Evolutionary conservation across 2,797 vertebrate species (phyloP).

Genomic region (Clamator glandarius): DNA sequence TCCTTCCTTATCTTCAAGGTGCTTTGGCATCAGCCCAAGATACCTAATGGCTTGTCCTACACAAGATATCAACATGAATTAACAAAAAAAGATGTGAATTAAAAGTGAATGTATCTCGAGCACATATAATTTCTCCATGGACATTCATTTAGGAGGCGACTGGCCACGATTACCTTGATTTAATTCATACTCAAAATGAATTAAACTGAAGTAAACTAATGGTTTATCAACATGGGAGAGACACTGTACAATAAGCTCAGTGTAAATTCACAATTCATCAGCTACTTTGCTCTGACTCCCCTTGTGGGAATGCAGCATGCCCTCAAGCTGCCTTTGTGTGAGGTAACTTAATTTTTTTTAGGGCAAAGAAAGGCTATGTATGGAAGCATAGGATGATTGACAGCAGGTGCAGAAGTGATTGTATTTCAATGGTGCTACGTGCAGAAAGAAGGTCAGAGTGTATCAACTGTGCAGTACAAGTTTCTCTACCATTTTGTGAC

Average conservation of each 20-base stretch:
- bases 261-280: slow-evolving; percentile 42
- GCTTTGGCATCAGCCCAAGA: neutral
- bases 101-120: neutral
- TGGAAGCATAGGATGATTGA: slow-evolving; percentile 46
- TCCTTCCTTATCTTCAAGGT: neutral
- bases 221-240: slow-evolving; percentile 21
- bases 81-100: slow-evolving; percentile 24
- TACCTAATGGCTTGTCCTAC: neutral
- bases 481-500: neutral
- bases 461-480: neutral
- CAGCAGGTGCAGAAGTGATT: slow-evolving; percentile 31
- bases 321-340: slow-evolving; percentile 46
- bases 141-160: slow-evolving; percentile 35
- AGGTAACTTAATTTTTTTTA: slow-evolving; percentile 24
- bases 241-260: neutral
- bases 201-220: slow-evolving; percentile 40
- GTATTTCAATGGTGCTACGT: neutral
- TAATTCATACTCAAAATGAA: slow-evolving; percentile 33
- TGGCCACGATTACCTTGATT: slow-evolving; percentile 29
- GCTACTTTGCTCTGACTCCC: neutral
- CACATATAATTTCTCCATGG: slow-evolving; percentile 14
- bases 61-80: slow-evolving; percentile 5
- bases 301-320: neutral
- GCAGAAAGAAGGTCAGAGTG: neutral
- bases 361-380: neutral